Base-by-base conservation (phyloP, 2,113 vertebrate species). In the Gorsachius goisagi region DNA sequence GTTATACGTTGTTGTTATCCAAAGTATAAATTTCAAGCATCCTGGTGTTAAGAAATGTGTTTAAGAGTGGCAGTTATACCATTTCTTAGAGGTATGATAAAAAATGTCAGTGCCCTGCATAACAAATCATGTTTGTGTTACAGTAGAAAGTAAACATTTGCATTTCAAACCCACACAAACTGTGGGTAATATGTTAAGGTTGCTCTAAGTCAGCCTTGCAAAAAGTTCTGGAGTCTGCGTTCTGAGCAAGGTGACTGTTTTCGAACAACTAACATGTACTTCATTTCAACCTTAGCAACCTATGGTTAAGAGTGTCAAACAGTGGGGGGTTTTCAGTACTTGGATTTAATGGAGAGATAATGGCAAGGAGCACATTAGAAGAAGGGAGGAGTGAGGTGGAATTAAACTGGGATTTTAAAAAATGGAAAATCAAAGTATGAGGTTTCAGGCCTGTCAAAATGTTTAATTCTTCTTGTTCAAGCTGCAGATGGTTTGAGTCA, bases 401-500 rank as follows among this genome's bases (percentile, higher is more conserved):
- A 95, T 96, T 94, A 96, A 96, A 95, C 52, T 84, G 86, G 88
- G 77, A 73, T 89, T 96, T 95, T 37, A 85, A 93, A 85, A 96
- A 95, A 94, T 92, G 88, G 89, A 94, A 97, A 96, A 97, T 97
- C 95, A 96, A 97, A 97, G 86, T 85, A 89, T 97, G 91, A 96
- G 92, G 88, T 96, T 97, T 96, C 86, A 95, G 90, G 84, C 93
- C 92, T 97, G 97, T 97, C 97, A 97, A 97, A 97, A 97, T 91
- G 91, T 97, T 97, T 95, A 97, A 96, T 97, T 96, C 93, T 97
- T 97, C 94, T 96, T 97, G 92, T 90, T 96, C 93, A 96, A 95
- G 95, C 94, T 96, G 94, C 97, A 97, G 95, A 97, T 97, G 97
- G 96, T 96, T 97, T 97, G 96, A 97, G 93, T 97, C 97, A 97